These are phyloP conservation scores for Caenorhabditis sp. DNA, from an alignment of 2,888 invertebrate genomes.

Conservation along the genomic window DNA sequence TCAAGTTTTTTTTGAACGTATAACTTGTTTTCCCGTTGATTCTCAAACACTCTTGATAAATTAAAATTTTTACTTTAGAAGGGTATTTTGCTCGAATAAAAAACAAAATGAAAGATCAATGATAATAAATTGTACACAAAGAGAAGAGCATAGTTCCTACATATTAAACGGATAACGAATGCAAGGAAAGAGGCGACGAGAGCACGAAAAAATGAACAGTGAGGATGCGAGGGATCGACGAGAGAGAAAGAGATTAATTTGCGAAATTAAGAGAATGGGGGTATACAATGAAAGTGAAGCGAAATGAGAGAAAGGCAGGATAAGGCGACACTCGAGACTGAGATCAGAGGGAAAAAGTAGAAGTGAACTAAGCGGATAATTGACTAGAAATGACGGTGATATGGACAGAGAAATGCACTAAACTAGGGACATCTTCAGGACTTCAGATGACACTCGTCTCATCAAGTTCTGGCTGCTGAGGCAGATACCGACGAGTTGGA, in stretches of 20 bases:
- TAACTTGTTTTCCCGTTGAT: too few relatives aligned
- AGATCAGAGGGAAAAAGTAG: constrained; percentile 40
- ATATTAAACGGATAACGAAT: constrained; percentile 59
- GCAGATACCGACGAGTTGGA: constrained; percentile 54
- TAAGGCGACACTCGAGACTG: constrained; percentile 51
- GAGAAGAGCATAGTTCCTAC: constrained; percentile 44
- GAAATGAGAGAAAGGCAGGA: constrained; percentile 46
- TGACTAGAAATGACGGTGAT: constrained; percentile 46
- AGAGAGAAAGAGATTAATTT: constrained; percentile 11
- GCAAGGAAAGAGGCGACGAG: constrained; percentile 20
- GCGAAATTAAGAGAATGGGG: constrained; percentile 7
- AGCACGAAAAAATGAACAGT: constrained; percentile 17
- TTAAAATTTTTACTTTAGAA: background rate
- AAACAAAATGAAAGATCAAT: constrained; percentile 59
- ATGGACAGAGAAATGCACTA: constrained; percentile 27
- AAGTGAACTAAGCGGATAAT: constrained; percentile 56
- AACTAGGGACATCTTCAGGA: background rate
- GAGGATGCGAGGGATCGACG: constrained; percentile 40
- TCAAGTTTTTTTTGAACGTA: too few relatives aligned
- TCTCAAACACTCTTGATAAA: background rate
- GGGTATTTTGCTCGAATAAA: constrained; percentile 22
- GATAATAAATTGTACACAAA: constrained; percentile 60
- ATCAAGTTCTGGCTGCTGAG: constrained; percentile 53
- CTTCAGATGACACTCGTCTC: constrained; percentile 59
- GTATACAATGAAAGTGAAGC: constrained; percentile 13